Evolutionary conservation across 2,797 vertebrate genomes (phyloP), one percentile per base, ranked within the genome.

Genomic region (Chelidonichthys spinosus): DNA sequence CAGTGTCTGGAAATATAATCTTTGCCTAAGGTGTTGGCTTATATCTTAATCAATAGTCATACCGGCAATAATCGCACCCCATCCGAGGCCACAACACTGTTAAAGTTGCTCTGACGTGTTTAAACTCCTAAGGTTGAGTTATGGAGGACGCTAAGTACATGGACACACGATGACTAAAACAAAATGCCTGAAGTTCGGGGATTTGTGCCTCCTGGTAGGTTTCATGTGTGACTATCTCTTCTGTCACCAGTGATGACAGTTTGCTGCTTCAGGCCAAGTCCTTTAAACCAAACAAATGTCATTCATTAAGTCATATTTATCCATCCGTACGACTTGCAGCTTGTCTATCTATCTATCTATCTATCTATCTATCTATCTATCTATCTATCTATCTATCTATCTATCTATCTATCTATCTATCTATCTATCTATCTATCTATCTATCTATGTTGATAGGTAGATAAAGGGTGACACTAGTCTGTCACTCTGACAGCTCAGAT

Each of bases 271-370:
- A 81, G 89, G 89, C 81, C 39, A 58, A 79, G 71, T 87, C 81
- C 82, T 85, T 85, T 74, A 84, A 69, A 86, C 78, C 85, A 88
- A 90, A 87, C 85, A 88, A 90, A 92, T 88, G 87, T 90, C 87
- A 87, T 83, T 81, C 79, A 80, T 83, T 69, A 82, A 84, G 76
- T 88, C 72, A 76, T 81, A 76, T 77, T 74, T 85, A 79, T 79
- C 79, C 63, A 42, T 84, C 62, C 56, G 68, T 72, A 44, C 72
- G n/a, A 46, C 64, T 76, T 33, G 11, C 43, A 76, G 69, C 74
- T 18, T 40, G 78, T 77, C 67, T 69, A 43, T 75, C 59, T 54
- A 25, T 64, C 50, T 67, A 32, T 47, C 79, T n/a, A n/a, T n/a
- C n/a, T n/a, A n/a, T n/a, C n/a, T 40, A 76, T 77, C 67, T 69